phyloP scores from a whole-genome alignment of 2,113 vertebrate genomes.

The Hippocampus zosterae region DNA sequence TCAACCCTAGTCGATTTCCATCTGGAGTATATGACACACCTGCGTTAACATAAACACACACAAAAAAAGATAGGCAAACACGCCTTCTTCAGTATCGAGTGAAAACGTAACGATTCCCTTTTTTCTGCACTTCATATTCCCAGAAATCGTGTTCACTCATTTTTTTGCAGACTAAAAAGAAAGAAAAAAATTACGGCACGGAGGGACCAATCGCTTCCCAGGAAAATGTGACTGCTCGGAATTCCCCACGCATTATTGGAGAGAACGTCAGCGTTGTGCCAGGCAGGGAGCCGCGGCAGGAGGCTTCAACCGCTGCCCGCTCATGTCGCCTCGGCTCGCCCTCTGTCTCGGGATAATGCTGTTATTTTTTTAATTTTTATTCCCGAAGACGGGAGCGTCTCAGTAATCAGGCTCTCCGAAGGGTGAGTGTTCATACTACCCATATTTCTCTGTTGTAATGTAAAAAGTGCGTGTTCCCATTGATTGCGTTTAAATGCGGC shows the following conservation, averaged over 20 bases:
- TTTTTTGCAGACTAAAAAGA: not conserved
- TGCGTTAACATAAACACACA: not conserved
- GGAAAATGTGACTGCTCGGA: constrained; percentile 78
- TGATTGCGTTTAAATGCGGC: not conserved
- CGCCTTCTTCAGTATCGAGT: not conserved
- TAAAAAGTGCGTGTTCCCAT: not conserved
- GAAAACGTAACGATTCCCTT: not conserved
- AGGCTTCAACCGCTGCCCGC: constrained; percentile 31
- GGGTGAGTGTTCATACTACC: constrained; percentile 29
- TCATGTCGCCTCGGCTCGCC: not conserved
- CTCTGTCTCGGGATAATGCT: constrained; percentile 18
- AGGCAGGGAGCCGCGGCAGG: constrained; percentile 37
- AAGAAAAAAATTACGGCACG: constrained; percentile 10
- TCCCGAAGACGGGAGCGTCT: not conserved
- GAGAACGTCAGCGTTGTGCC: constrained; percentile 64
- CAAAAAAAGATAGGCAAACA: not conserved
- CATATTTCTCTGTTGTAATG: not conserved
- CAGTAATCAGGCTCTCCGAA: not conserved
- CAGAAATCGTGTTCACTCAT: not conserved
- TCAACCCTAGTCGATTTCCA: not conserved
- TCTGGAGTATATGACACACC: not conserved
- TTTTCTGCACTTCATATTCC: not conserved
- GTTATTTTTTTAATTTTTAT: not conserved
- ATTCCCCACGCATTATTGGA: constrained; percentile 71
- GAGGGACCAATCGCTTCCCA: constrained; percentile 64